Base-by-base conservation (phyloP, 2,888 invertebrate genomes). In the Orchesella flavescens region DNA sequence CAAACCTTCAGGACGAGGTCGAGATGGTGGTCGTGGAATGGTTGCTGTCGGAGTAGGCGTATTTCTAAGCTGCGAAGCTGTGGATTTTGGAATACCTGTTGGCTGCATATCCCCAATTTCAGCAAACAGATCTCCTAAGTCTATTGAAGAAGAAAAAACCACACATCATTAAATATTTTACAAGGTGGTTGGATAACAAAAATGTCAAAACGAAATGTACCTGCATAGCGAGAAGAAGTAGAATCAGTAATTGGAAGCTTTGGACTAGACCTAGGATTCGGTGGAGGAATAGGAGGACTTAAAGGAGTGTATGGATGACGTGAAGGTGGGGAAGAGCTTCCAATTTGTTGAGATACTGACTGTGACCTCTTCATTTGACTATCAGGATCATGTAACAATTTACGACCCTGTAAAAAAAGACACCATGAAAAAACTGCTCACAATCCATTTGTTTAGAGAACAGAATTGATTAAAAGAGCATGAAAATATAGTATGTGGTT, bases 1-100 rank as follows among this genome's bases (percentile, higher is more conserved):
- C n/a, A 75, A 23, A n/a, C 81, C 92, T 88, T 96, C 96, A 0
- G 95, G 95, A 72, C 96, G 93, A 34, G 89, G 88, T 74, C 96
- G 92, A 1, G 96, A 96, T 1, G 96, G 96, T 3, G 96, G 96
- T 84, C 96, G 92, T n/a, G 96, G 96, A 87, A 97, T 94, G 23
- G 95, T 94, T 89, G 96, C 96, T 66, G 94, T 93, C 68, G 93
- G 92, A 46, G 91, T 91, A 0, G 95, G 94, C 2, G 95, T 94
- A 88, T 95, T 94, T 49, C 94, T 91, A 46, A 85, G 84, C 21
- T 83, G 78, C 0, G 87, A 79, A 57, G 92, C 92, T 12, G 88
- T 84, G 85, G 93, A 92, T 81, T 93, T 92, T 86, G 94, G 93
- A 86, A 93, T 92, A 88, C 92, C 90, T 87, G 93, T 93, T 81